phyloP scores from a whole-genome alignment of 2,797 vertebrate genomes.

The Rousettus madagascariensis region DNA sequence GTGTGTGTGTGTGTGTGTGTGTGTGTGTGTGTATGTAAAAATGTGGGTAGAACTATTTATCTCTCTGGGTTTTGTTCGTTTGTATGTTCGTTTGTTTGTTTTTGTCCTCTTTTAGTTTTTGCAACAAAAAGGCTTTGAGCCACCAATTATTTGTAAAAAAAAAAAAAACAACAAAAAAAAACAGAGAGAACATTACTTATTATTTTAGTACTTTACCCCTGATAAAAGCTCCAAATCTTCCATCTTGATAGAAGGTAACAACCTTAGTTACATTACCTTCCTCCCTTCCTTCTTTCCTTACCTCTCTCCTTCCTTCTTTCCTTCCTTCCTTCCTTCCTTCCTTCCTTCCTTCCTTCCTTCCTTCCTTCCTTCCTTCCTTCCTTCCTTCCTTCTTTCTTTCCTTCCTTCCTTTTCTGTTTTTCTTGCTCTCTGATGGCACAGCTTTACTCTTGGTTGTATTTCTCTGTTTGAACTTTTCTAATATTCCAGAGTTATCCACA shows the following conservation, averaged over 20 bases:
- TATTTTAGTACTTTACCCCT: not conserved
- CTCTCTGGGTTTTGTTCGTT: not conserved
- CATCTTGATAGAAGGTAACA: not conserved
- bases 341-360: accelerated
- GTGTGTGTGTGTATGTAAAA: not conserved
- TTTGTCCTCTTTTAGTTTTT: not conserved
- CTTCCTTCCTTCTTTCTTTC: no score
- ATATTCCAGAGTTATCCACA: not conserved
- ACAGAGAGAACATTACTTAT: not conserved
- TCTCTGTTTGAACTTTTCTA: slow-evolving; percentile 22
- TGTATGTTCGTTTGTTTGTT: not conserved
- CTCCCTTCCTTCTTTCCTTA: no score
- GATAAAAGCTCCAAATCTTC: not conserved
- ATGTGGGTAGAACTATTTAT: not conserved
- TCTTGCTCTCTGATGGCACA: not conserved
- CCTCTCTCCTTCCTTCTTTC: not conserved
- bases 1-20: no score
- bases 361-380: accelerated
- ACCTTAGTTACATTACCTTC: not conserved
- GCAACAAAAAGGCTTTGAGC: not conserved
- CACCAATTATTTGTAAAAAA: not conserved
- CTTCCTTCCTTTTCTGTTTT: not conserved
- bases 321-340: not conserved
- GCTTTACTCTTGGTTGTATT: not conserved
- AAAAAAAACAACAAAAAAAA: not conserved